These are phyloP conservation scores for Drosophila pseudoobscura DNA, from an alignment of 1,140 invertebrate genomes.

Conservation along the genomic window DNA sequence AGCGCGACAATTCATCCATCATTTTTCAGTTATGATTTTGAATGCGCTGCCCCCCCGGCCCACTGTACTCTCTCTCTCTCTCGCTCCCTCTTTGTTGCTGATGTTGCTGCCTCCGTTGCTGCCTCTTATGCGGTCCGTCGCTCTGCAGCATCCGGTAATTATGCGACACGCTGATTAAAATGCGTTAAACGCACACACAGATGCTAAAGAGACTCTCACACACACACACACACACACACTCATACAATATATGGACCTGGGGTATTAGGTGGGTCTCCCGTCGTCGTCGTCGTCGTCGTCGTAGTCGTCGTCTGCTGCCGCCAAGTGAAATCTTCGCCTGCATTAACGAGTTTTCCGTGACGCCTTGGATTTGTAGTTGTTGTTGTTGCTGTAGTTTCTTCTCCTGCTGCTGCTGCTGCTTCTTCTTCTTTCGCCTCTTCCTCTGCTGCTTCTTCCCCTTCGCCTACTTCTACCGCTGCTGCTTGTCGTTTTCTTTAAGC, in stretches of 20 bases:
- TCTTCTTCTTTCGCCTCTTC: constrained; percentile 31
- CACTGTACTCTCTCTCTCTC: background rate
- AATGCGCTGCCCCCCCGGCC: constrained; percentile 33
- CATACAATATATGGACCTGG: constrained; percentile 6
- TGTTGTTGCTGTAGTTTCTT: constrained; percentile 55
- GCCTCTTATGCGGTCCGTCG: constrained; percentile 18
- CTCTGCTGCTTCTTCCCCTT: constrained; percentile 56
- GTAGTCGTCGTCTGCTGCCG: constrained; percentile 11
- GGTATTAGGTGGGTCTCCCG: constrained; percentile 70
- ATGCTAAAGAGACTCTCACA: constrained; percentile 6
- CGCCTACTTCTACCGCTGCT: constrained; percentile 32
- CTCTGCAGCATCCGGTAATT: constrained; percentile 79
- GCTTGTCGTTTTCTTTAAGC: no score
- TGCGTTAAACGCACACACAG: constrained; percentile 62
- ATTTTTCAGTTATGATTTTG: constrained; percentile 79
- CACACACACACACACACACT: background rate
- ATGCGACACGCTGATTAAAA: constrained; percentile 81
- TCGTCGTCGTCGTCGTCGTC: constrained; percentile 16
- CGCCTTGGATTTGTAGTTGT: constrained; percentile 46
- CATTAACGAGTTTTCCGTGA: constrained; percentile 80
- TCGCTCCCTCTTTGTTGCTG: no score
- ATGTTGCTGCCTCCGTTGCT: constrained; percentile 1
- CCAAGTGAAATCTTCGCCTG: constrained; percentile 78
- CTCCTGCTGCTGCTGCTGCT: constrained; percentile 37
- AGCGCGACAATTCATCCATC: constrained; percentile 81